Percentiles rank a stretch among this genome's conserved stretches.
phyloP scores from a whole-genome alignment of 2,888 invertebrate genomes.

The Drosophila nigritarsus region DNA sequence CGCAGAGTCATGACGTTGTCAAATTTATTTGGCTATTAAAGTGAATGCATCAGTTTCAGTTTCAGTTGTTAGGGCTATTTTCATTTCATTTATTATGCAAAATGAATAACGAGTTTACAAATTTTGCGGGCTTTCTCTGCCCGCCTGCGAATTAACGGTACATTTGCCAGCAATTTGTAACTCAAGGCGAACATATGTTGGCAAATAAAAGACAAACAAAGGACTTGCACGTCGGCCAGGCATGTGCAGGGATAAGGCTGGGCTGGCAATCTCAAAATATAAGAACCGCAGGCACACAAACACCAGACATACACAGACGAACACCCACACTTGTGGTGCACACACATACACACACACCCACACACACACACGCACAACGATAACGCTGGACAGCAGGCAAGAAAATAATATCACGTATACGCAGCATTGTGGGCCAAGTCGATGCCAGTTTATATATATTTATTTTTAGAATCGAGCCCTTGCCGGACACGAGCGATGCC shows the following conservation, averaged over 20 bases:
- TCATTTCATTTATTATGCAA: conserved; percentile 70
- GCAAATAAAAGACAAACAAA: conserved; percentile 78
- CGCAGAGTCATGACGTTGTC: conserved; percentile 31
- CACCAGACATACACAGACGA: conserved; percentile 11
- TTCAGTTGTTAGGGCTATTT: conserved; percentile 53
- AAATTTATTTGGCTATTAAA: conserved; percentile 33
- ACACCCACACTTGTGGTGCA: conserved; percentile 9
- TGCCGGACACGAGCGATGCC: conserved; percentile 30
- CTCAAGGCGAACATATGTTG: conserved; percentile 77
- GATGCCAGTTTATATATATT: conserved; percentile 53
- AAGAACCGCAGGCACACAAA: conserved; percentile 47
- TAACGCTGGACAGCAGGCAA: conserved; percentile 12
- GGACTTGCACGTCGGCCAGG: conserved; percentile 48
- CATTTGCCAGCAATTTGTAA: conserved; percentile 72
- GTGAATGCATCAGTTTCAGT: conserved; percentile 11
- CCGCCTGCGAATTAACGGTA: conserved; percentile 58
- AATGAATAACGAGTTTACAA: conserved; percentile 69
- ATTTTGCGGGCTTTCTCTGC: conserved; percentile 51
- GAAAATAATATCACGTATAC: conserved; percentile 69
- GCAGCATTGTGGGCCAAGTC: conserved; percentile 49
- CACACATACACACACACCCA: conserved; percentile 9
- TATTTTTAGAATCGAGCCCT: conserved; percentile 52
- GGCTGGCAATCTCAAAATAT: conserved; percentile 28
- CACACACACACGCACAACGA: conserved; percentile 3
- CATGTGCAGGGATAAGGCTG: conserved; percentile 41